Evolutionary conservation across 2,113 vertebrate species (phyloP), one percentile per base, ranked within the genome.

Genomic region (Xenotilapia caudafasciata): DNA sequence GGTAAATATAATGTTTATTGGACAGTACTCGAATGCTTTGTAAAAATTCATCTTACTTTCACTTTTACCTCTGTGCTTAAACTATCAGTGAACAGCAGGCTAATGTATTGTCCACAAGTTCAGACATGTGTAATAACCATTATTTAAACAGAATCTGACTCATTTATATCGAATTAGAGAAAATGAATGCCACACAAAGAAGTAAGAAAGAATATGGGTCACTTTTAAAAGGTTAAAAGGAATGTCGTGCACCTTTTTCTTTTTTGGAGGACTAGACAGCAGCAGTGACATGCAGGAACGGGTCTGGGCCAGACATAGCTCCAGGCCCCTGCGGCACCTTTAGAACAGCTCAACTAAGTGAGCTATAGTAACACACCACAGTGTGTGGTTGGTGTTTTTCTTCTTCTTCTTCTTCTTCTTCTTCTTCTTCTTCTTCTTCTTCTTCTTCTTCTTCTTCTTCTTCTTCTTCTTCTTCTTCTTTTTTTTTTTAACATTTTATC

Each of bases 41-140:
- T 31, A 47, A 47, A 11, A 62, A 4, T 40, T 33, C 9, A 23
- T 58, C 7, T 86, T n/a, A 83, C 54, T 79, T 82, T 87, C 55
- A 6, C 7, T 55, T 86, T 86, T 9, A 81, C 3, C 1, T 21
- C 49, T 62, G 75, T 80, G 40, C 80, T 85, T 4, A 49, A 17
- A 38, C 11, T 23, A 7, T n/a, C 10, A 7, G 6, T 54, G 6
- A 73, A 8, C 55, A 3, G 45, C 53, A 56, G 51, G 5, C 9
- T 9, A 6, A 40, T 68, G 54, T 42, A 21, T 82, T 60, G 17
- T 45, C 6, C 3, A 4, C 94, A 89, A n/a, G 92, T 35, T 23
- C 10, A 2, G 5, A 88, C 95, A 92, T 6, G 94, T 89, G 84
- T 84, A 84, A 88, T 85, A 45, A 51, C 14, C 5, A 4, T 10